Base-by-base conservation (phyloP, 2,797 vertebrate genomes). In the Simalia tracyae region DNA sequence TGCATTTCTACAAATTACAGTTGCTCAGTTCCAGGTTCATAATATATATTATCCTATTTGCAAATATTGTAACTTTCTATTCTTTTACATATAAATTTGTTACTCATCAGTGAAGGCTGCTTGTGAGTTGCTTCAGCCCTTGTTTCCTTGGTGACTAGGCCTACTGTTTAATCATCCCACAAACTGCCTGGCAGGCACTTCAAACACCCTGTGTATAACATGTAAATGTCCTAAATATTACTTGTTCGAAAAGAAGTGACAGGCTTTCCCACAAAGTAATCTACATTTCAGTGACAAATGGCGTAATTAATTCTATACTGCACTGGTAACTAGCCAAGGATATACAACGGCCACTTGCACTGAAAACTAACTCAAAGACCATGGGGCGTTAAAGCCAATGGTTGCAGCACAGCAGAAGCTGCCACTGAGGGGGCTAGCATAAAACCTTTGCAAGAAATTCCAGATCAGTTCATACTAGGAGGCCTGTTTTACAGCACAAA, bases 61-160 rank as follows among this genome's bases (percentile, higher is more conserved):
- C 72, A 95, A 94, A 94, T 95, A 90, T 93, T 96, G 31, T 91
- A 88, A 93, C 59, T 93, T 95, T 46, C 91, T 92, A 87, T 93
- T 95, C 91, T 95, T 46, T 90, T 84, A 66, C 87, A 0, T 7
- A 64, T n/a, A 3, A 84, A 89, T 95, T 93, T 94, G 60, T 95
- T 95, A 91, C 95, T 96, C 68, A 76, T 84, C 5, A 90, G 64
- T 84, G 36, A 95, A 94, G 88, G 92, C 7, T 76, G 9, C 93
- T 93, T 89, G 68, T 89, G 90, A 93, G 89, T 93, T 92, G 28
- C 60, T 66, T 93, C 64, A 89, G 89, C 94, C 92, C 92, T 93
- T 92, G 96, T 97, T 97, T 96, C 96, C 96, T 96, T 97, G 95
- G 95, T 50, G 89, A 97, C 94, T n/a, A 85, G 2, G 1, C 86